These are phyloP conservation scores for Entomobrya proxima DNA, from an alignment of 2,888 invertebrate genomes.

Conservation along the genomic window DNA sequence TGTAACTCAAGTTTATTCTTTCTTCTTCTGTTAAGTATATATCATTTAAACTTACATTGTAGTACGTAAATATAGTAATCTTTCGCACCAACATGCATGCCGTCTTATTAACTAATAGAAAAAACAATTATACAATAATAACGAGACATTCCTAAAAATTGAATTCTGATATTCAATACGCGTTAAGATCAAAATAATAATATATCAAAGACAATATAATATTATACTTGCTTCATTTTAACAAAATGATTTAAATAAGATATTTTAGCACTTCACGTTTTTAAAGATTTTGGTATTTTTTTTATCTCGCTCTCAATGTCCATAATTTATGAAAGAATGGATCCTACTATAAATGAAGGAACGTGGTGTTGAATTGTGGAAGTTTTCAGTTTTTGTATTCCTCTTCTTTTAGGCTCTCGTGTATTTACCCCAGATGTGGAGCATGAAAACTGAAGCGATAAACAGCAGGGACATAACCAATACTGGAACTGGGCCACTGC, in stretches of 20 bases:
- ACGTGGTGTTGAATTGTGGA: conserved; percentile 9
- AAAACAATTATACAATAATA: conserved; percentile 1
- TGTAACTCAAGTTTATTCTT: neutral
- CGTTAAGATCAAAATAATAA: conserved; percentile 35
- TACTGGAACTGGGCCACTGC: conserved; percentile 98
- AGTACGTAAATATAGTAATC: conserved; percentile 14
- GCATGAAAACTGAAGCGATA: conserved; percentile 99
- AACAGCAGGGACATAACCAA: conserved; percentile 99
- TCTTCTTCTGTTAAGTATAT: neutral
- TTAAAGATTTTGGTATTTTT: neutral
- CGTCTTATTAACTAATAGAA: conserved; percentile 23
- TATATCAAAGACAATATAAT: neutral
- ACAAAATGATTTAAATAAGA: conserved; percentile 5
- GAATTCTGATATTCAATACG: neutral
- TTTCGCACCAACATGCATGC: conserved; percentile 43
- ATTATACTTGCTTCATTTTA: too few species aligned
- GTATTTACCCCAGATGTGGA: conserved; percentile 99
- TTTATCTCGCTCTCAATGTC: conserved; percentile 1
- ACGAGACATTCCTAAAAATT: conserved; percentile 17
- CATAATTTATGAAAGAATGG: conserved; percentile 8
- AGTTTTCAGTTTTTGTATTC: conserved; percentile 12
- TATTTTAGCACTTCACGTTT: conserved; percentile 1
- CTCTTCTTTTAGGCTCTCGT: conserved; percentile 84
- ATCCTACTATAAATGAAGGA: neutral
- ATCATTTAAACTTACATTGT: neutral